Percentiles rank a stretch among this genome's conserved stretches.
phyloP scores from a whole-genome alignment of 1,140 invertebrate genomes.

The Dendrolimus kikuchii region DNA sequence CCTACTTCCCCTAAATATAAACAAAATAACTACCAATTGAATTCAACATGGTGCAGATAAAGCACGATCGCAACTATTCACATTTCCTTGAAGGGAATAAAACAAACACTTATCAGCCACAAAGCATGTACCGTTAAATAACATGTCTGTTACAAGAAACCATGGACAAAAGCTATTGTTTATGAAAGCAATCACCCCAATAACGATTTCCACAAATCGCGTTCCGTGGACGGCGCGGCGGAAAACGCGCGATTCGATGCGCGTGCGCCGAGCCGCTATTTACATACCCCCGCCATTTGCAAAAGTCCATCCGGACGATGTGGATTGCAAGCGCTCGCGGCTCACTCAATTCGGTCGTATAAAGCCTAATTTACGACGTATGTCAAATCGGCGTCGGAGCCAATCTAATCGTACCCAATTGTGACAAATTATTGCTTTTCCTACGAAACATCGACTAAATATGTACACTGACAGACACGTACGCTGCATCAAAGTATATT shows the following conservation, averaged over 20 bases:
- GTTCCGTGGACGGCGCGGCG: slow-evolving; percentile 35
- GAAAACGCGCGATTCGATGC: slow-evolving; percentile 67
- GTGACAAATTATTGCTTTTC: slow-evolving; percentile 70
- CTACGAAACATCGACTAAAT: slow-evolving; percentile 64
- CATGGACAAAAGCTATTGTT: slow-evolving; percentile 65
- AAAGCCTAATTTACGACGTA: slow-evolving; percentile 60
- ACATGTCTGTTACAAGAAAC: slow-evolving; percentile 45
- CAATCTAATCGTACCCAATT: slow-evolving; percentile 69
- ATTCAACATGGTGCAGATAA: slow-evolving; percentile 26
- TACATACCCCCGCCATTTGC: slow-evolving; percentile 42
- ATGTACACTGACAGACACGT: slow-evolving; percentile 54
- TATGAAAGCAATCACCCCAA: slow-evolving; percentile 70
- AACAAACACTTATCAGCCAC: slow-evolving; percentile 38
- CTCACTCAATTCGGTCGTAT: slow-evolving; percentile 34
- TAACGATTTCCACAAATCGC: slow-evolving; percentile 67
- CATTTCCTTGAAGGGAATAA: slow-evolving; percentile 28
- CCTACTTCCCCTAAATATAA: neutral
- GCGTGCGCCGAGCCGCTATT: slow-evolving; percentile 40
- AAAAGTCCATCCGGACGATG: slow-evolving; percentile 20
- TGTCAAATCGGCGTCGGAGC: slow-evolving; percentile 64
- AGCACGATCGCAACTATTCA: slow-evolving; percentile 24
- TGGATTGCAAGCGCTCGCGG: slow-evolving; percentile 14
- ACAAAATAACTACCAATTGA: slow-evolving; percentile 17
- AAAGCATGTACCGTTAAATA: slow-evolving; percentile 42
- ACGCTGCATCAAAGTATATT: no score